Percentiles rank a stretch among this genome's conserved stretches.
Conservation (phyloP, 1,140 invertebrate species). For the Stegodyphus mimosarum region DNA sequence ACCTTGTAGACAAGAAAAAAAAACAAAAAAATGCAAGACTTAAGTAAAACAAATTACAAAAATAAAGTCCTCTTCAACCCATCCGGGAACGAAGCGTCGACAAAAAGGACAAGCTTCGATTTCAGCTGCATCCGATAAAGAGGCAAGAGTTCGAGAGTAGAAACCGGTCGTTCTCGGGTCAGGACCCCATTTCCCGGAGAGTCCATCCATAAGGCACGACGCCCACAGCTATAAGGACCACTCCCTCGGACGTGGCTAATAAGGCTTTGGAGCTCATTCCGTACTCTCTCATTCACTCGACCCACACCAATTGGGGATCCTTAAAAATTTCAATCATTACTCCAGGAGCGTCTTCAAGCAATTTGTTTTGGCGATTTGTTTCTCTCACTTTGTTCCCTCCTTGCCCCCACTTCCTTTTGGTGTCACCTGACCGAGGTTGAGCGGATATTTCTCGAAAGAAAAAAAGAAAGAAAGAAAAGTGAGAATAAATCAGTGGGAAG, state of each 20-base stretch:
- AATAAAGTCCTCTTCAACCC: background rate
- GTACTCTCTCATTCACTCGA: background rate
- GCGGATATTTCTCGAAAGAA: too few species aligned
- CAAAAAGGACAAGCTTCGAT: background rate
- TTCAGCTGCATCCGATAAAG: background rate
- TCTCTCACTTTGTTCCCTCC: too few species aligned
- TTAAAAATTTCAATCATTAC: background rate
- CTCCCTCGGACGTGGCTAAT: constrained; percentile 30
- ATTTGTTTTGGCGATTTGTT: too few species aligned
- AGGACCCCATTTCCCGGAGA: constrained; percentile 47
- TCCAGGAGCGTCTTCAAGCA: too few species aligned
- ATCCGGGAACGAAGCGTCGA: background rate
- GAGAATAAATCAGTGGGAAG: too few species aligned
- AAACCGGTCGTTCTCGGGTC: constrained; percentile 45
- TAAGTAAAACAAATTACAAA: background rate
- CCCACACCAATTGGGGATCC: constrained; percentile 42
- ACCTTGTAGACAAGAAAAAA: too few species aligned
- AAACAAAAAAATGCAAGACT: too few species aligned
- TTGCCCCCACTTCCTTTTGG: too few species aligned
- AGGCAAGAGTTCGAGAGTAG: background rate
- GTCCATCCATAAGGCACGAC: constrained; percentile 53
- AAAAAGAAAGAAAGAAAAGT: too few species aligned
- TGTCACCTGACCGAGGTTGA: too few species aligned
- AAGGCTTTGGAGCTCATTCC: constrained; percentile 3
- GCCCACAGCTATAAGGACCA: constrained; percentile 30